Evolutionary conservation across 2,113 vertebrate genomes (phyloP).

Genomic region (Zosterops borbonicus): DNA sequence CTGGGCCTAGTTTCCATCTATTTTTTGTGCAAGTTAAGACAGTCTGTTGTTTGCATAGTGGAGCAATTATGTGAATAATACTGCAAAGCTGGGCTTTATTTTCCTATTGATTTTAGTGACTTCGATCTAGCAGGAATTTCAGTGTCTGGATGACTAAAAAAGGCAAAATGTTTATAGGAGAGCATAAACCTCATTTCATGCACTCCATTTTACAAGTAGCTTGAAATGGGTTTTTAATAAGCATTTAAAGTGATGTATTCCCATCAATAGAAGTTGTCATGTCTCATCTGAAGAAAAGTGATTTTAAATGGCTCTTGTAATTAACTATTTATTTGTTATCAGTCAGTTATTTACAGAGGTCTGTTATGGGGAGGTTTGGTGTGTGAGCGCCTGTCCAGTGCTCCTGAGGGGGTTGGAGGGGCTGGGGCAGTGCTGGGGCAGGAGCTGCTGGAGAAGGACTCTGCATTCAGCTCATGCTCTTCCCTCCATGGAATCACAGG

Average conservation of each 20-base stretch:
- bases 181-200: neutral
- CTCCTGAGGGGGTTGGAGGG: neutral
- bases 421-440: neutral
- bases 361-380: neutral
- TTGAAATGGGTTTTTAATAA: slow-evolving; percentile 4
- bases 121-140: neutral
- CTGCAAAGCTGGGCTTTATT: neutral
- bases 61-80: neutral
- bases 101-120: neutral
- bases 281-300: neutral
- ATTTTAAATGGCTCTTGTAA: slow-evolving; percentile 28
- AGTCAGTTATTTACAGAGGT: neutral
- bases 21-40: neutral
- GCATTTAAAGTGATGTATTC: neutral
- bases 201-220: neutral
- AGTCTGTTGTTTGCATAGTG: neutral
- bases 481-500: neutral
- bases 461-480: neutral
- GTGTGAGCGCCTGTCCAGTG: neutral
- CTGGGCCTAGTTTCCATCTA: neutral
- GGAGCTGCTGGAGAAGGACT: neutral
- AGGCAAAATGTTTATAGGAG: slow-evolving; percentile 5
- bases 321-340: slow-evolving; percentile 26
- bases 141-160: neutral
- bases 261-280: neutral